A percentile compares a stretch with the other conserved stretches of the same genome.
These are phyloP conservation scores for Papilio dardanus DNA, from an alignment of 1,140 invertebrate genomes.

Conservation along the genomic window DNA sequence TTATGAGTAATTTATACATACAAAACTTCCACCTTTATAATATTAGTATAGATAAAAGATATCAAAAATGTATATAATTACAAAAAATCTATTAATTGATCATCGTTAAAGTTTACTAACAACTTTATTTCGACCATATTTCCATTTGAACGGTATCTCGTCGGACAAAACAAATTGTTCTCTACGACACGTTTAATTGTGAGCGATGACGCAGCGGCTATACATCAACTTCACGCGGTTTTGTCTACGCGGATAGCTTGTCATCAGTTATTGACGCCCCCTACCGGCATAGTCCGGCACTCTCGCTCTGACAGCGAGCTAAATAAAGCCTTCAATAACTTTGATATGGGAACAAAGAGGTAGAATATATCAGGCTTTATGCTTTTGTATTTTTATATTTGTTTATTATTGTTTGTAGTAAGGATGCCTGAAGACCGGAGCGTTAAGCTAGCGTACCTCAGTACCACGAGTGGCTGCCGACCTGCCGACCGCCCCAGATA, in stretches of 20 bases:
- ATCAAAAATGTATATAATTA: too few species aligned
- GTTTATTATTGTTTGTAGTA: too few species aligned
- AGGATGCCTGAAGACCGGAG: too few species aligned
- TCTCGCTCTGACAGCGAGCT: not conserved
- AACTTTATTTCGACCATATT: not conserved
- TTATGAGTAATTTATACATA: too few species aligned
- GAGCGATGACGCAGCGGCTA: constrained; percentile 12
- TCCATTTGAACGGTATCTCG: not conserved
- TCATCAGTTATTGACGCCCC: constrained; percentile 20
- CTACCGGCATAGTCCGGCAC: not conserved
- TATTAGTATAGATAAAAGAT: too few species aligned
- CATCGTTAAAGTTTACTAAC: not conserved
- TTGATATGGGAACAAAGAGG: constrained; percentile 4
- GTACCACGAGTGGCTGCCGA: too few species aligned
- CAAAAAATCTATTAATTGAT: not conserved
- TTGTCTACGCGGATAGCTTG: constrained; percentile 17
- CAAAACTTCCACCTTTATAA: too few species aligned
- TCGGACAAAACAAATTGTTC: constrained; percentile 8
- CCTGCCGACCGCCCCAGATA: too few species aligned
- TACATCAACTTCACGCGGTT: constrained; percentile 17
- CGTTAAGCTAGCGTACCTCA: too few species aligned
- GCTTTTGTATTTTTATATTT: too few species aligned
- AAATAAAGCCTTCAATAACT: constrained; percentile 20
- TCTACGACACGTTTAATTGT: constrained; percentile 1
- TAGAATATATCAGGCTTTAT: too few species aligned